Base-by-base conservation (phyloP, 92 coral and sea anemone genomes). In the Bergia sp. region DNA sequence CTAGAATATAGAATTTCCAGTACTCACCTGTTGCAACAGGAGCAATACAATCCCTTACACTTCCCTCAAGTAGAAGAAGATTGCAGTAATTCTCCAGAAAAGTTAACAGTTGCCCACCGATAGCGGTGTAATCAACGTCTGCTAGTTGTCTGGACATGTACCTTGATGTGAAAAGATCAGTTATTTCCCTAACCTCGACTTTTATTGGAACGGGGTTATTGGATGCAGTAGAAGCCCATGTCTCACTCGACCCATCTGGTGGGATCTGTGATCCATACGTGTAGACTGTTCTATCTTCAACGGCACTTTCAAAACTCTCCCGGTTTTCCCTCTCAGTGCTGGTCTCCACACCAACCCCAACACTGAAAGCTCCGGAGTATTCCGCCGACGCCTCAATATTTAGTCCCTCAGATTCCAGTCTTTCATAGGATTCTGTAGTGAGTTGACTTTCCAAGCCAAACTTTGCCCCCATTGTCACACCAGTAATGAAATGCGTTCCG, bases 401-500 rank as follows among this genome's bases (percentile, higher is more conserved):
- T 16, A 89, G 15, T 57, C 91, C 91, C 3, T 89, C 79, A 20
- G n/a, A 44, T 0, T 20, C 55, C 88, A 89, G 38, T 41, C 69
- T 65, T 65, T 81, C 91, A 87, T 81, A 82, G 73, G 49, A 18
- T 16, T 81, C 91, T 49, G 91, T 89, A 6, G 86, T 36, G 57
- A 89, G 20, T 81, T 89, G 44, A 73, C 74, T 69, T 65, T 89
- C 91, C 49, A 50, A 37, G 16, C 81, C 88, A 72, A 65, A 89
- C 73, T 82, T 89, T 43, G 91, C 76, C 43, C 91, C 91, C 88
- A 89, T 89, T 29, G 64, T 80, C 40, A 81, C 88, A 43, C 67
- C 71, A 11, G 91, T 41, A 8, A 81, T 1, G 83, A 77, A 77
- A 76, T 87, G 90, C 6, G 85, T 87, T 50, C 90, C 90, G 58